Evolutionary conservation across 2,113 vertebrate species (phyloP).

Genomic region (Diphyllodes magnificus): DNA sequence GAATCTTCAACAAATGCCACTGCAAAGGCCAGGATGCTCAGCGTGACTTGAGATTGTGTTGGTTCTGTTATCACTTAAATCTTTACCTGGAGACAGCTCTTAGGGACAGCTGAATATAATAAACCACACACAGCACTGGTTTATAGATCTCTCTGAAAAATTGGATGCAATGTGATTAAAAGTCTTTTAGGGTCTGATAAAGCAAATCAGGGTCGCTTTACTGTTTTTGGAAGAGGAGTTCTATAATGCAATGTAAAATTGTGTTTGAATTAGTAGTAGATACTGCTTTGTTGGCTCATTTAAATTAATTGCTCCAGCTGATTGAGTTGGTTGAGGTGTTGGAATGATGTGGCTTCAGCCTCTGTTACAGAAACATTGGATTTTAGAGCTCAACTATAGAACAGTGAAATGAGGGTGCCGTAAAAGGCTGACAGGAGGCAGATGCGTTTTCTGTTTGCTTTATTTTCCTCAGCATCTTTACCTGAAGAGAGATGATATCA

Average conservation of each 20-base stretch:
- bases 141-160: not conserved
- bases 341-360: not conserved
- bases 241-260: not conserved
- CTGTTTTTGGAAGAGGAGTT: not conserved
- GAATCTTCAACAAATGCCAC: not conserved
- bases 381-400: not conserved
- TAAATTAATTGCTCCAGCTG: not conserved
- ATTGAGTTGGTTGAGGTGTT: not conserved
- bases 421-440: not conserved
- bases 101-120: not conserved
- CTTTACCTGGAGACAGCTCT: not conserved
- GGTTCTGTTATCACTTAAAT: not conserved
- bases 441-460: not conserved
- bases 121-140: not conserved
- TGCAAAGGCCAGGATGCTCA: not conserved
- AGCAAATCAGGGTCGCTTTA: not conserved
- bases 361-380: not conserved
- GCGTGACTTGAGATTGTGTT: not conserved
- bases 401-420: not conserved
- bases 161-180: not conserved
- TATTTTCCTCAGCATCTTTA: not conserved
- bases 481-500: not conserved
- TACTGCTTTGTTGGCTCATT: not conserved
- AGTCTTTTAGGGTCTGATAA: not conserved
- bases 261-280: not conserved